These are phyloP conservation scores for Paramormyrops kingsleyae DNA, from an alignment of 2,113 vertebrate genomes.

Conservation along the genomic window DNA sequence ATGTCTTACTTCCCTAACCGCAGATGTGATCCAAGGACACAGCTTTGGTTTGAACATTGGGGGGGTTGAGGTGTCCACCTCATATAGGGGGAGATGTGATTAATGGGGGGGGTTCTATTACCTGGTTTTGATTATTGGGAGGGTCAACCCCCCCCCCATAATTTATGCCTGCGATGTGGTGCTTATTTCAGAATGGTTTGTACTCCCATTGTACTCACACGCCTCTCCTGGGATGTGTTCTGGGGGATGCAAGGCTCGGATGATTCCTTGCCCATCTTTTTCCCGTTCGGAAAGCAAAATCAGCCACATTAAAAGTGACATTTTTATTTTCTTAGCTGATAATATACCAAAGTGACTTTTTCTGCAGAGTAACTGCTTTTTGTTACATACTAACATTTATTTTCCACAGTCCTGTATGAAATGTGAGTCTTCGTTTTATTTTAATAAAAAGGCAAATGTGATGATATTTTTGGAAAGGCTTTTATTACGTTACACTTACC, in stretches of 20 bases:
- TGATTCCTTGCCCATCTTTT: background rate
- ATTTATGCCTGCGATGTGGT: background rate
- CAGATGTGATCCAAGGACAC: no score
- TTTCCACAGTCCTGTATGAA: background rate
- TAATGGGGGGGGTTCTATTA: no score
- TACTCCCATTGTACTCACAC: no score
- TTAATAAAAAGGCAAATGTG: background rate
- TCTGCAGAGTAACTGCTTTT: background rate
- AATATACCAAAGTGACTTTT: background rate
- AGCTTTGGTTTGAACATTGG: no score
- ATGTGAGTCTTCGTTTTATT: background rate
- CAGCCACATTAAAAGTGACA: background rate
- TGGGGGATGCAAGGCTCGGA: background rate
- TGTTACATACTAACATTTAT: slow-evolving; percentile 5
- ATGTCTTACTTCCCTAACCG: background rate
- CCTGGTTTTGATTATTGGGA: no score
- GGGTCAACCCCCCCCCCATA: no score
- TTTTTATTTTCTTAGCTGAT: background rate
- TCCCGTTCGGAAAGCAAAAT: background rate
- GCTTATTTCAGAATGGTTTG: background rate
- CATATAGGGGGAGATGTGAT: no score
- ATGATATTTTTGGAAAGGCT: background rate
- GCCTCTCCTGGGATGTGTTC: background rate
- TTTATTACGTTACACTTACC: background rate
- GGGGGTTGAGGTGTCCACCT: no score